Evolutionary conservation across 2,888 invertebrate species (phyloP).

Genomic region (Sminthurinus aureus): DNA sequence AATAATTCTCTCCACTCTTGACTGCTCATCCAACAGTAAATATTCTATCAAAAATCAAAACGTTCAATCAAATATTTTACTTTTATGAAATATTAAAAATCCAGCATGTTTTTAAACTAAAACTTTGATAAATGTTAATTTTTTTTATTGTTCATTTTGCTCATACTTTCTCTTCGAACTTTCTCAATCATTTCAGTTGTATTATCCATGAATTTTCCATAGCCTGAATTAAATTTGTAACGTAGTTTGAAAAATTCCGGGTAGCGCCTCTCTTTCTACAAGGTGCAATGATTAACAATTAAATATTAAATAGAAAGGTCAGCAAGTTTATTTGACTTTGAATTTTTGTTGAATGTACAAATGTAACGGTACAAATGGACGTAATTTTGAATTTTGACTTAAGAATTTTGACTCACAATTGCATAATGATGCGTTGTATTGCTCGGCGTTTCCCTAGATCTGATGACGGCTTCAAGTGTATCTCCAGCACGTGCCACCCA

Average conservation of each 20-base stretch:
- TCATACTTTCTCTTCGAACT: constrained; percentile 44
- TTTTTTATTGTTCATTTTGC: too few species aligned
- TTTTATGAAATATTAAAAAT: too few species aligned
- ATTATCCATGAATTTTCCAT: constrained; percentile 53
- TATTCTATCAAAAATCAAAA: constrained; percentile 44
- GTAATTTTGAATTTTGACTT: background rate
- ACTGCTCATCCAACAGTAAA: constrained; percentile 57
- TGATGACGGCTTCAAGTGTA: constrained; percentile 73
- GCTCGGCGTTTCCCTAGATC: constrained; percentile 57
- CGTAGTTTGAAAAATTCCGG: constrained; percentile 57
- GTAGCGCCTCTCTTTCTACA: constrained; percentile 44
- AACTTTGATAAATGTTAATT: too few species aligned
- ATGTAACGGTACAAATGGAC: too few species aligned
- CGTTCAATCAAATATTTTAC: too few species aligned
- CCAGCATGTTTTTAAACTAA: too few species aligned
- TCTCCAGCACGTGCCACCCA: constrained; percentile 78
- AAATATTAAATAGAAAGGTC: too few species aligned
- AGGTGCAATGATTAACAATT: too few species aligned
- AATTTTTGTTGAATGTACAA: too few species aligned
- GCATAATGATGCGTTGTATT: too few species aligned
- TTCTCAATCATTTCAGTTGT: constrained; percentile 54
- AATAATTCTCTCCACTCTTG: constrained; percentile 56
- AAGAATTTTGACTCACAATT: background rate
- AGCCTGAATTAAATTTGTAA: constrained; percentile 46
- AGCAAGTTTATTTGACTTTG: too few species aligned